Base-by-base conservation (phyloP, 1,140 invertebrate species). In the Drosophila teissieri region DNA sequence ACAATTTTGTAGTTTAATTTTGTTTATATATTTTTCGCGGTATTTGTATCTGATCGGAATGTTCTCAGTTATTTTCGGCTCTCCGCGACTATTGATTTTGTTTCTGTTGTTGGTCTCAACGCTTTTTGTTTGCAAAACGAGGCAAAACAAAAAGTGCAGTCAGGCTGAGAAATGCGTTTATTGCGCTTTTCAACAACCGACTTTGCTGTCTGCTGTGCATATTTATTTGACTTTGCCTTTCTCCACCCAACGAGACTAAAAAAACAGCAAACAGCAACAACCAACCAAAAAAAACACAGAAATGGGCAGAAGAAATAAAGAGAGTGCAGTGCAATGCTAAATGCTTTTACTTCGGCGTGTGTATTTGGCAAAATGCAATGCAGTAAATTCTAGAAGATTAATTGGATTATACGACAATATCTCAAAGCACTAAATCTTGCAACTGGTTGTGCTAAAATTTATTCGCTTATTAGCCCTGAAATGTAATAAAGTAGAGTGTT, bases 151-250 rank as follows among this genome's bases (percentile, higher is more conserved):
- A 82, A 78, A 46, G 37, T 69, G 70, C 73, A 79, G 77, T 48
- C 63, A 15, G 51, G 70, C 75, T 74, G 80, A 67, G 77, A 83
- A 83, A 83, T 83, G 80, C 80, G 80, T 83, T 83, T 83, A 83
- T 83, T 83, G 80, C 75, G 64, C 69, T 83, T 75, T 82, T 83
- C 74, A 83, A 70, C 63, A 67, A 36, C 63, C 37, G 62, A 46
- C 49, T 69, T 82, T 49, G 61, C 42, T 37, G 57, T 54, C 61
- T 40, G 51, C 57, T 75, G 39, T 67, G 79, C 62, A 78, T 73
- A 73, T 82, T 82, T 82, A 82, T 82, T 82, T 58, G 45, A 58
- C 44, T 58, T 82, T 62, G 44, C 48, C 27, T 51, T 51, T 51
- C 48, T 34, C 48, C 48, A 14, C 27, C 48, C 8, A 51, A 17